Conservation (phyloP, 37 sponge, comb jelly and placozoan species). For the Cladorhizidae sp. region DNA sequence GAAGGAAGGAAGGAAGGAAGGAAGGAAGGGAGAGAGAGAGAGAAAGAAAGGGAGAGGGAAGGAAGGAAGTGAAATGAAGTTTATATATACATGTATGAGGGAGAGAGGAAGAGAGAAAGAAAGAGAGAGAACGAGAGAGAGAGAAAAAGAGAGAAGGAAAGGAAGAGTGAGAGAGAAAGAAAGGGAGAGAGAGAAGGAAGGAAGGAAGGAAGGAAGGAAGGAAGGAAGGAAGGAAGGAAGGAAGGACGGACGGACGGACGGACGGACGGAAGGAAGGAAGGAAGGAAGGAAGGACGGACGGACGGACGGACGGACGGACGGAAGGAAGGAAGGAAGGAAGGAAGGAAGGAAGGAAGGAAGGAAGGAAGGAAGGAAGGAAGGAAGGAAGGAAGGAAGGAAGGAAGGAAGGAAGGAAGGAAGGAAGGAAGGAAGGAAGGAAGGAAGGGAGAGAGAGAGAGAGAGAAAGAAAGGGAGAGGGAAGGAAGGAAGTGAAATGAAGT, state of each 20-base stretch:
- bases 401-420: slow-evolving; percentile 1
- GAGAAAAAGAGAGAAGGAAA: too few relatives aligned
- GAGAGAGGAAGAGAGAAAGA: not conserved
- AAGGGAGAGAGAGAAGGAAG: not conserved
- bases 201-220: not conserved
- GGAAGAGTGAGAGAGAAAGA: too few relatives aligned
- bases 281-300: not conserved
- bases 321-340: not conserved
- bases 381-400: not conserved
- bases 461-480: not conserved
- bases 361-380: slow-evolving; percentile 1
- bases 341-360: not conserved
- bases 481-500: slow-evolving; percentile 9
- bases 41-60: not conserved
- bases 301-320: not conserved
- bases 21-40: too few relatives aligned
- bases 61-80: too few relatives aligned
- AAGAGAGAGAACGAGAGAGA: too few relatives aligned
- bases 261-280: not conserved
- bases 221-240: not conserved
- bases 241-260: not conserved
- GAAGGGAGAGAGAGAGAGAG: not conserved
- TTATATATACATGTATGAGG: not conserved
- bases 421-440: not conserved
- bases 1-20: not conserved